Evolutionary conservation across 2,888 invertebrate species (phyloP), one percentile per base, ranked within the genome.

Genomic region (Cotesia congregata): DNA sequence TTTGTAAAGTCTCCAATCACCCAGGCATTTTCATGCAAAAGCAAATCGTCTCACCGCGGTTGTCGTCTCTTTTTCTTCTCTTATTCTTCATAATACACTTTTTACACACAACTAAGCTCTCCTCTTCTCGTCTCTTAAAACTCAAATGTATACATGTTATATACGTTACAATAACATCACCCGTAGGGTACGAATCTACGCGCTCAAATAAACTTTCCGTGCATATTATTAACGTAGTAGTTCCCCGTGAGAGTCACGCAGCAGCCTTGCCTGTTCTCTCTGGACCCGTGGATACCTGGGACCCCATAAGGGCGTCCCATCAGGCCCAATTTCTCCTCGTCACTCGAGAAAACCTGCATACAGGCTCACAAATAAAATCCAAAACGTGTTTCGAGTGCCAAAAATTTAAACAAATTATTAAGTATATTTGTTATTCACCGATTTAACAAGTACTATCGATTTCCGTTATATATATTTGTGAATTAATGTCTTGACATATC

Each of bases 1-100:
- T 88, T 88, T 88, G 86, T 86, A 88, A 87, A 86, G 88, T 88
- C 85, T 83, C 87, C 88, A 87, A 88, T 88, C 87, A 87, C 86
- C 84, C 83, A 72, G 76, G 85, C 85, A 88, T 88, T 88, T 88
- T 88, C 84, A 88, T 88, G 88, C 87, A 88, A 88, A 88, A 81
- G 73, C 68, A 72, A 38, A 38, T 38, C 76, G 72, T 15, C 65
- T 60, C 76, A 79, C 77, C 76, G 77, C 71, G 78, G 75, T 77
- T 20, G 76, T 50, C 40, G 72, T 69, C 70, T 75, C 67, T 77
- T 64, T 70, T 64, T 62, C 67, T 70, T 71, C 74, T 41, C 61
- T 67, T 64, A 69, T 67, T 62, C 61, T 74, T 38, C 61, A 62
- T 68, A 39, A 30, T 30, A 39, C 61, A 78, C 62, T 64, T 60